phyloP scores from a whole-genome alignment of 2,888 invertebrate genomes.

The Acanthopleura granulata region DNA sequence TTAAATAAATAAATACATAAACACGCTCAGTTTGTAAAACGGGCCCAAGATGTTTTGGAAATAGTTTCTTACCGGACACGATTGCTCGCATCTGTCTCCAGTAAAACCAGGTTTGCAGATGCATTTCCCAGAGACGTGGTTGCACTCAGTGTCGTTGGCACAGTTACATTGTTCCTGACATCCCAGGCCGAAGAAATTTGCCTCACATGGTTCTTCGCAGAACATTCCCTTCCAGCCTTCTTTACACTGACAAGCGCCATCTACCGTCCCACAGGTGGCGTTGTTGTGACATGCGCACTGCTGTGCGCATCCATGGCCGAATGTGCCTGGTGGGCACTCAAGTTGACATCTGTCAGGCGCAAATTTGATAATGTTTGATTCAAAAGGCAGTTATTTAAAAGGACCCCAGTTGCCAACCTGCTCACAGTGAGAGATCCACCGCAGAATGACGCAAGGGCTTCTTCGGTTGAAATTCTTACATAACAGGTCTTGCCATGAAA shows the following conservation, averaged over 20 bases:
- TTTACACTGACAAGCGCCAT: background rate
- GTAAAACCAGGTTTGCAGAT: conserved; percentile 38
- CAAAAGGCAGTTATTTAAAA: too few species aligned
- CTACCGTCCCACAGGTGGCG: background rate
- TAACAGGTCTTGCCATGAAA: too few species aligned
- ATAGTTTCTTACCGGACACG: conserved; percentile 21
- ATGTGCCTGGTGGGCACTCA: background rate
- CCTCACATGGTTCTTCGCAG: background rate
- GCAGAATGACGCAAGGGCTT: too few species aligned
- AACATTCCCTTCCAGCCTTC: conserved; percentile 5
- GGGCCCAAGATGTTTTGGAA: too few species aligned
- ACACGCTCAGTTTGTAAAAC: too few species aligned
- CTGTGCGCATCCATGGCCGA: background rate
- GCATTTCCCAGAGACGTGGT: conserved; percentile 42
- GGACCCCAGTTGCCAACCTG: too few species aligned
- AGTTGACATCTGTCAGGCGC: background rate
- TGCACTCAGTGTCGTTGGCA: conserved; percentile 29
- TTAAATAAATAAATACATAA: too few species aligned
- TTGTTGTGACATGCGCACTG: background rate
- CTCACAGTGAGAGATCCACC: too few species aligned
- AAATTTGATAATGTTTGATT: too few species aligned
- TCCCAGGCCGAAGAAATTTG: background rate
- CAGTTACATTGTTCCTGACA: background rate
- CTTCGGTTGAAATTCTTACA: too few species aligned
- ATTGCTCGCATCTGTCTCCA: conserved; percentile 27